Base-by-base conservation (phyloP, 2,113 vertebrate species). In the Zingel zingel region DNA sequence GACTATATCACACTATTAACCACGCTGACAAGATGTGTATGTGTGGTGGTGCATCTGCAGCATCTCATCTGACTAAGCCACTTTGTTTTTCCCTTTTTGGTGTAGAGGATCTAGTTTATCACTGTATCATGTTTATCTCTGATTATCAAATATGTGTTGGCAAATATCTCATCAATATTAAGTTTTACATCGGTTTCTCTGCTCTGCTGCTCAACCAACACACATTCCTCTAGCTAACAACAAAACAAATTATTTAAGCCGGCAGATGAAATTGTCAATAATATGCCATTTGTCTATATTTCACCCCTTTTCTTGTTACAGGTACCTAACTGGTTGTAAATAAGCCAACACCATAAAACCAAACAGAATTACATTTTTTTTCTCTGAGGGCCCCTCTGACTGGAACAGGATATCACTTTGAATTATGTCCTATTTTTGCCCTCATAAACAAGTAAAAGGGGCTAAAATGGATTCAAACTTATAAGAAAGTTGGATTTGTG, bases 111-210 rank as follows among this genome's bases (percentile, higher is more conserved):
- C 47, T 15, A 48, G 13, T 64, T 81, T 75, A 64, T 25, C 25
- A 36, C 36, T 61, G 61, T 47, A 70, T 76, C 36, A 12, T 68
- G n/a, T 79, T 72, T 65, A 68, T 82, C 74, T 74, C 63, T 30
- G n/a, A 67, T 90, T 50, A 79, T 75, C 56, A 79, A 81, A 79
- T 79, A 85, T 83, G 77, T 86, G 75, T 19, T 23, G n/a, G 16
- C 51, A 88, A 83, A 75, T 57, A 66, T 11, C 61, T 81, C 30
- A 77, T 86, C 74, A 73, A 84, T 89, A 87, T 84, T 75, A 65
- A 2, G 33, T 15, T 76, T 80, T 53, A 19, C 11, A 6, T 61
- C 36, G 5, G 62, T 57, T 64, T 72, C 63, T 56, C 47, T 67
- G 89, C 76, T 82, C 74, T 39, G n/a, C n/a, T 68, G 77, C 74